Evolutionary conservation across 2,888 invertebrate genomes (phyloP).

Genomic region (Stomorhina lunata): DNA sequence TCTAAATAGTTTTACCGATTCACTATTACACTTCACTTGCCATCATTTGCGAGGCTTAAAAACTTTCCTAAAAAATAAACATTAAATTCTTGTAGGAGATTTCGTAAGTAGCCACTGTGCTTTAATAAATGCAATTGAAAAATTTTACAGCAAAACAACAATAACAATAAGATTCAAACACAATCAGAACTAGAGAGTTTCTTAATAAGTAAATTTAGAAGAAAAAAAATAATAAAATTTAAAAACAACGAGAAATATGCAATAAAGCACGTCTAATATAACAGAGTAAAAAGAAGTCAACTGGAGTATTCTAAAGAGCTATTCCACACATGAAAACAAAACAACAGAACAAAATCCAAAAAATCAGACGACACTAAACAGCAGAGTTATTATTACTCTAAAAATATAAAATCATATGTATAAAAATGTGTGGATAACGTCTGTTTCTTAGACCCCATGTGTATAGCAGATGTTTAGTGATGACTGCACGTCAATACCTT

Average conservation of each 20-base stretch:
- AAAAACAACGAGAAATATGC: conserved; percentile 33
- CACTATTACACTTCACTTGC: no score
- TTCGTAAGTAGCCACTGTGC: conserved; percentile 15
- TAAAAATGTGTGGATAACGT: background rate
- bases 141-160: conserved; percentile 6
- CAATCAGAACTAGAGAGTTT: conserved; percentile 30
- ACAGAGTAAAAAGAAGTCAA: conserved; percentile 15
- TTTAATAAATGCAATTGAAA: conserved; percentile 26
- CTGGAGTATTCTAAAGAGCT: background rate
- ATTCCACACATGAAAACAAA: conserved; percentile 4
- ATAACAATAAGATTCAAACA: conserved; percentile 3
- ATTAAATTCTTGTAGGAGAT: no score
- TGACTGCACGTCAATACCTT: conserved; percentile 33
- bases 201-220: conserved; percentile 50
- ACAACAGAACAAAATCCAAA: background rate
- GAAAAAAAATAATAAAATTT: conserved; percentile 3
- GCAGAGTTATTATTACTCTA: conserved; percentile 38
- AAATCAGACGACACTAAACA: conserved; percentile 48
- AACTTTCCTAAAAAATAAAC: no score
- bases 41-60: no score
- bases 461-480: conserved; percentile 63
- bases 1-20: no score
- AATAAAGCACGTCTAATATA: conserved; percentile 53
- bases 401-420: conserved; percentile 7
- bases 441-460: conserved; percentile 42